Percentiles rank a stretch among this genome's conserved stretches.
These are phyloP conservation scores for Chironex yamaguchii DNA, from an alignment of 30 jellyfish, hydroid and myxozoan species.

Conservation along the genomic window DNA sequence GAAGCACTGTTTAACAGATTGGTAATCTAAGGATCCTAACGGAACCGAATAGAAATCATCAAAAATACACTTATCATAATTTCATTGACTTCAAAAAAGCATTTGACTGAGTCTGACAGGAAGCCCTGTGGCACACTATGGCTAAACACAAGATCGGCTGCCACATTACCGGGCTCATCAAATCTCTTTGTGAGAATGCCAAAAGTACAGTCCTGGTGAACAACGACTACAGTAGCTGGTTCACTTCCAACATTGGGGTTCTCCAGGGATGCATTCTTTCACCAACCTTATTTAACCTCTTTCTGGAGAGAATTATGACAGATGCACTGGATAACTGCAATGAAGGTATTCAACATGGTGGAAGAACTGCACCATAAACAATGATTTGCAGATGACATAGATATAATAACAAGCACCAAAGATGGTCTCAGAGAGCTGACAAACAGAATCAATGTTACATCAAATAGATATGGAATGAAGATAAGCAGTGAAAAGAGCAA, in stretches of 20 bases:
- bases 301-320: constrained; percentile 5
- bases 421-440: no score
- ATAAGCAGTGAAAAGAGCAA: no score
- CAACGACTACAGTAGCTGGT: constrained; percentile 13
- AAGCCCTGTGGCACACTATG: constrained; percentile 34
- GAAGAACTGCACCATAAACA: no score
- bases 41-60: constrained; percentile 9
- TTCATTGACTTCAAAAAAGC: constrained; percentile 17
- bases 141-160: constrained; percentile 10
- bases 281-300: constrained; percentile 34
- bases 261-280: constrained; percentile 54
- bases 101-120: constrained; percentile 44
- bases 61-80: neutral
- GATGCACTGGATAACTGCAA: constrained; percentile 29
- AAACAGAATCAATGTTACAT: no score
- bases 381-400: no score
- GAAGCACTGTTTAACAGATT: constrained; percentile 18
- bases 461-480: no score
- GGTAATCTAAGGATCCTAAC: constrained; percentile 3
- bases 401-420: no score
- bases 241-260: constrained; percentile 21
- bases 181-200: constrained; percentile 20
- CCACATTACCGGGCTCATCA: constrained; percentile 9
- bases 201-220: constrained; percentile 30
- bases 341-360: no score